Evolutionary conservation across 2,888 invertebrate genomes (phyloP).

Genomic region (Drosophila paramelanica): DNA sequence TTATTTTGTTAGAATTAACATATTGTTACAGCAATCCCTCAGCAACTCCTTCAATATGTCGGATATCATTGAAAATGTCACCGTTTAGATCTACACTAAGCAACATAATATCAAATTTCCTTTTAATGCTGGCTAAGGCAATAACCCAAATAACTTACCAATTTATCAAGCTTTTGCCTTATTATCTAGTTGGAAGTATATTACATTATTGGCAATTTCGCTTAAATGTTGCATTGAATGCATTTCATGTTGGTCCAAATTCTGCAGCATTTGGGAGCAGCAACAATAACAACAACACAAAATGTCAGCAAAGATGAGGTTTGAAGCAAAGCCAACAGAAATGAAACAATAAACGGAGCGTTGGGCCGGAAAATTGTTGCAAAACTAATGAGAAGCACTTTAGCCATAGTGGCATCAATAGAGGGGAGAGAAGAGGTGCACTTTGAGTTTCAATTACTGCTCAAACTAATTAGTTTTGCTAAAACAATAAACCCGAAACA

Average conservation of each 20-base stretch:
- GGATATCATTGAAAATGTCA: neutral
- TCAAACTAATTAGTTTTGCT: constrained; percentile 73
- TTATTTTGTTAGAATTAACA: no score
- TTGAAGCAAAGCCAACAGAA: neutral
- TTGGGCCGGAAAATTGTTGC: constrained; percentile 6
- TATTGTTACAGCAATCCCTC: no score
- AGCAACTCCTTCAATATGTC: no score
- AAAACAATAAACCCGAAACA: constrained; percentile 69
- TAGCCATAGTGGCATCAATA: constrained; percentile 1
- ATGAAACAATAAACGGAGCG: constrained; percentile 14
- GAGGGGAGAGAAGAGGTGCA: neutral
- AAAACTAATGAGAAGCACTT: constrained; percentile 19
- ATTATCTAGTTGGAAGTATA: neutral
- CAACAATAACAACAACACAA: neutral
- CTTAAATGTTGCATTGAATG: constrained; percentile 8
- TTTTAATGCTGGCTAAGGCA: neutral
- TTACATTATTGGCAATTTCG: neutral
- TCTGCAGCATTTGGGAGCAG: neutral
- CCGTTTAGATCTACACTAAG: neutral
- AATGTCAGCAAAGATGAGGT: neutral
- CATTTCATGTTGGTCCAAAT: neutral
- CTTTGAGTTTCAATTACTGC: constrained; percentile 69
- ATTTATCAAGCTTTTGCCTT: neutral
- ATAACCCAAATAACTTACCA: neutral
- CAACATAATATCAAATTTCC: no score